Conservation (phyloP, 2,888 invertebrate species). For the Osedax fenrisi region DNA sequence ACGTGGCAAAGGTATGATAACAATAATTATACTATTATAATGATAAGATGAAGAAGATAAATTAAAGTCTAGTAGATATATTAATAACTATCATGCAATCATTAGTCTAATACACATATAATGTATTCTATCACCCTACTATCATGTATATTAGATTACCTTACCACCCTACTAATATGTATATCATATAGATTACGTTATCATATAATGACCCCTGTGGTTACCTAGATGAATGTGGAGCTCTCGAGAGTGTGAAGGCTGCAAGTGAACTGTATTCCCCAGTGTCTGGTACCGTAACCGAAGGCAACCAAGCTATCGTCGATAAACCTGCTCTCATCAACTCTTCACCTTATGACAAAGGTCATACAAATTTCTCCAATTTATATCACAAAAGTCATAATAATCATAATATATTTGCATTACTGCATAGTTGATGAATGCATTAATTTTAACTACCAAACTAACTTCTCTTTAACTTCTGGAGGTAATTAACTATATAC, state of each 20-base stretch:
- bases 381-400: neutral
- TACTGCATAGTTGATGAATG: neutral
- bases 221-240: conserved; percentile 81
- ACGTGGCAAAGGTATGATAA: too few relatives aligned
- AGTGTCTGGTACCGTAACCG: conserved; percentile 71
- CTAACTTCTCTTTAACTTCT: neutral
- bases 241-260: conserved; percentile 93
- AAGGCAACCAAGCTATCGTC: conserved; percentile 70
- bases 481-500: neutral
- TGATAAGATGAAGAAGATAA: too few relatives aligned
- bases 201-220: too few relatives aligned
- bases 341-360: conserved; percentile 76
- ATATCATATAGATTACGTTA: too few relatives aligned
- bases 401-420: neutral
- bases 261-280: conserved; percentile 93
- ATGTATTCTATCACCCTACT: too few relatives aligned
- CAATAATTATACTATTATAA: too few relatives aligned
- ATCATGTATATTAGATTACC: too few relatives aligned
- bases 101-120: too few relatives aligned
- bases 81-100: too few relatives aligned
- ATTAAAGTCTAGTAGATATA: too few relatives aligned
- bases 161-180: too few relatives aligned
- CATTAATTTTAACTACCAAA: neutral
- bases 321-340: conserved; percentile 77
- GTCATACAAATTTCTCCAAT: conserved; percentile 48